Percentiles rank a stretch among this genome's conserved stretches.
Evolutionary conservation across 2,113 vertebrate species (phyloP).

Genomic region (Oxygymnocypris stewartii): DNA sequence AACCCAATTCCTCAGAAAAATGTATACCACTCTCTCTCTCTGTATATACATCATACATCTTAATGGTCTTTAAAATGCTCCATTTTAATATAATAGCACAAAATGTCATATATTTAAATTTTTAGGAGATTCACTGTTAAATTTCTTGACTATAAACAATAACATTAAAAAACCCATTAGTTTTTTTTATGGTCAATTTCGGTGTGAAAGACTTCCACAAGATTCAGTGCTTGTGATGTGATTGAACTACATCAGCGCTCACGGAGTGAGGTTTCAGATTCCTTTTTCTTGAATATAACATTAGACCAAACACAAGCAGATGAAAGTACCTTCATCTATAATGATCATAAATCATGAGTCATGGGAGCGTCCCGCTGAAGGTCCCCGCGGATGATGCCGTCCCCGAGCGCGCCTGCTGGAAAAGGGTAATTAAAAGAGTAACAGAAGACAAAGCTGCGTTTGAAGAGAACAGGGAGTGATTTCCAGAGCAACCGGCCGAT

Average conservation of each 20-base stretch:
- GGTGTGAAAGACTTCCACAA: not conserved
- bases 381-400: slow-evolving; percentile 52
- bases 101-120: no score
- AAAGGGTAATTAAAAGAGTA: slow-evolving; percentile 75
- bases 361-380: slow-evolving; percentile 3
- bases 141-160: no score
- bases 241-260: not conserved
- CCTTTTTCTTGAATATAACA: not conserved
- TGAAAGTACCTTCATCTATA: not conserved
- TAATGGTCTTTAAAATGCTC: no score
- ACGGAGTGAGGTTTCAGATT: not conserved
- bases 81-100: no score
- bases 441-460: slow-evolving; percentile 65
- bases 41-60: no score
- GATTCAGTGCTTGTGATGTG: not conserved
- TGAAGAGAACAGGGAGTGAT: slow-evolving; percentile 56
- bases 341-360: not conserved
- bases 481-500: slow-evolving; percentile 61
- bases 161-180: not conserved
- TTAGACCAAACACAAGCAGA: not conserved
- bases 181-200: no score
- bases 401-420: slow-evolving; percentile 64
- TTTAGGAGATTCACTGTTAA: no score
- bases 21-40: no score
- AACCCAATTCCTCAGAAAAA: no score